Conservation (phyloP, 2,888 invertebrate species). For the Folsomia manolachei region DNA sequence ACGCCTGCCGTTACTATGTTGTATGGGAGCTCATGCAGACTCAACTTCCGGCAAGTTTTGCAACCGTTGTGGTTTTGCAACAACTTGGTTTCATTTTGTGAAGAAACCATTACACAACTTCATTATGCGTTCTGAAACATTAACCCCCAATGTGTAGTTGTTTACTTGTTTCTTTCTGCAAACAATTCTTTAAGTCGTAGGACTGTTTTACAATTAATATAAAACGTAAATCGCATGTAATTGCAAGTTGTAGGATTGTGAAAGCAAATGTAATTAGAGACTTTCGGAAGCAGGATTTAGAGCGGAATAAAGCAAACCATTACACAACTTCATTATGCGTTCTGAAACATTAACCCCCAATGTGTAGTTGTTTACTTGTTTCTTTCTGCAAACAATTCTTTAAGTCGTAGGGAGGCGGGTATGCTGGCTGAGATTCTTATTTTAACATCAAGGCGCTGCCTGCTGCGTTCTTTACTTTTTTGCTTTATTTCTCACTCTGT, state of each 20-base stretch:
- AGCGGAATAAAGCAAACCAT: slow-evolving; percentile 14
- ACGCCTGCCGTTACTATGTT: background rate
- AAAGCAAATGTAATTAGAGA: slow-evolving; percentile 19
- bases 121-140: slow-evolving; percentile 42
- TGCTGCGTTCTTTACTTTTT: too few relatives aligned
- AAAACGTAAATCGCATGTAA: background rate
- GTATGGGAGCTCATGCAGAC: too few relatives aligned
- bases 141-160: slow-evolving; percentile 26
- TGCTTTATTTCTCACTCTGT: too few relatives aligned
- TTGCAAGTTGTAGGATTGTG: background rate
- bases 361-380: slow-evolving; percentile 10
- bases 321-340: slow-evolving; percentile 29
- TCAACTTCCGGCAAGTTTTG: too few relatives aligned
- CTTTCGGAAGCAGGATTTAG: slow-evolving; percentile 1
- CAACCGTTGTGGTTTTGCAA: background rate
- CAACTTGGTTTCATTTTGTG: background rate
- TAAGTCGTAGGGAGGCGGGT: background rate
- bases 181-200: too few relatives aligned
- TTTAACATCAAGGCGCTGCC: too few relatives aligned
- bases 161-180: slow-evolving; percentile 1
- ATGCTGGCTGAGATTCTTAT: slow-evolving; percentile 3
- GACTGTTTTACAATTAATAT: too few relatives aligned
- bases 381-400: background rate
- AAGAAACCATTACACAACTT: slow-evolving; percentile 12
- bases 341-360: slow-evolving; percentile 39